A percentile compares a stretch with the other conserved stretches of the same genome.
These are phyloP conservation scores for Actenoides lindsayi DNA, from an alignment of 2,113 vertebrate genomes.

Conservation along the genomic window DNA sequence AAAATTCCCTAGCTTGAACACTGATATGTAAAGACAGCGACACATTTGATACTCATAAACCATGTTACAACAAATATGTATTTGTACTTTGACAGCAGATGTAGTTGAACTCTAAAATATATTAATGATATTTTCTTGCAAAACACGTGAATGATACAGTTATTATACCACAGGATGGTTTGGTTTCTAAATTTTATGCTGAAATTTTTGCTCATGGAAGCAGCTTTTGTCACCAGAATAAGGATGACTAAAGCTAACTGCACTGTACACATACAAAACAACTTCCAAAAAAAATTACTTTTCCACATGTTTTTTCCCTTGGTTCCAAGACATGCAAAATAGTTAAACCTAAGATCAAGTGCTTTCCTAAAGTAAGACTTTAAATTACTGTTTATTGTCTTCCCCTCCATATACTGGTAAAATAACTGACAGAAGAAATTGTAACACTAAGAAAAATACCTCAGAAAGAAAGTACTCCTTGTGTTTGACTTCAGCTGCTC, in stretches of 20 bases:
- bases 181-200: neutral
- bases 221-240: neutral
- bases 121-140: neutral
- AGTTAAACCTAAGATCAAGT: neutral
- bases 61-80: neutral
- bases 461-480: slow-evolving; percentile 89
- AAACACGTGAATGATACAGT: neutral
- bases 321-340: neutral
- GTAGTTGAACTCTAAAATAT: neutral
- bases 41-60: neutral
- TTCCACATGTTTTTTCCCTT: neutral
- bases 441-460: slow-evolving; percentile 71
- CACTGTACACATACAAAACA: neutral
- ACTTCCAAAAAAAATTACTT: neutral
- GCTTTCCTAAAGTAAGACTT: neutral
- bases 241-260: neutral
- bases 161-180: neutral
- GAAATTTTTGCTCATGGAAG: neutral
- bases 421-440: neutral
- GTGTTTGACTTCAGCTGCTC: slow-evolving; percentile 89
- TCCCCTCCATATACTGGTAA: neutral
- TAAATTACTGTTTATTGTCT: neutral
- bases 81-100: neutral
- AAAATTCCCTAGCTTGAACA: neutral
- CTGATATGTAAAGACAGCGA: neutral